Conservation (phyloP, 1,140 invertebrate species). For the Drosophila seguyi region DNA sequence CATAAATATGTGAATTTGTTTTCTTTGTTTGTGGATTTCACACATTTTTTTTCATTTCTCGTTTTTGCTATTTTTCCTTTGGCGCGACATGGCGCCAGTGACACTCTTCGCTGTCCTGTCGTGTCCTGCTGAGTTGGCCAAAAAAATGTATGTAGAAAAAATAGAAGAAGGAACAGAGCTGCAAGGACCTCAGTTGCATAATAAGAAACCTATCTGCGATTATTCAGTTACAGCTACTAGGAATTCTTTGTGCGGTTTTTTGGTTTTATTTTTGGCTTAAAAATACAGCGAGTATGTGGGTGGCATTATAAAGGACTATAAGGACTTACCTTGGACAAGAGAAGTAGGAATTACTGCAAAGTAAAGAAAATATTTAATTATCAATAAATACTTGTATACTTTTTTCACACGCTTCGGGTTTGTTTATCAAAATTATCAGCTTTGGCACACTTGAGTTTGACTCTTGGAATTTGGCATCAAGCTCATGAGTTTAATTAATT, state of each 20-base stretch:
- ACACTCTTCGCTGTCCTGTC: constrained; percentile 16
- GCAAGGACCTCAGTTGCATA: constrained; percentile 12
- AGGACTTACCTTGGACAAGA: constrained; percentile 20
- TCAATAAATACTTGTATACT: background rate
- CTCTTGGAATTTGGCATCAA: constrained; percentile 24
- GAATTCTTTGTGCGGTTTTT: constrained; percentile 29
- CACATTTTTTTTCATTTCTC: constrained; percentile 57
- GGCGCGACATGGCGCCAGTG: constrained; percentile 64
- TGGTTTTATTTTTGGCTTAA: background rate
- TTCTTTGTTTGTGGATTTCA: constrained; percentile 52
- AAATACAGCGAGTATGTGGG: constrained; percentile 3
- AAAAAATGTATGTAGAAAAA: constrained; percentile 20
- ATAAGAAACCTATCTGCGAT: constrained; percentile 33
- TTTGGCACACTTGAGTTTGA: constrained; percentile 23
- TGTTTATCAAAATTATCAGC: constrained; percentile 23
- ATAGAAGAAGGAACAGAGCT: background rate
- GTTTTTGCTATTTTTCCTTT: constrained; percentile 36
- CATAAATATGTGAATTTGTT: constrained; percentile 70
- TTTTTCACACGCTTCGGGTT: background rate
- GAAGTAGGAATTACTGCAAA: background rate
- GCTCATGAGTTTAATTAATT: constrained; percentile 46
- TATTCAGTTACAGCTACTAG: constrained; percentile 46
- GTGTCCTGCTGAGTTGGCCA: constrained; percentile 70
- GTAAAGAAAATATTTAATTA: background rate
- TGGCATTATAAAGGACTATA: background rate